Evolutionary conservation across 1,140 invertebrate species (phyloP).

Genomic region (Camponotus pennsylvanicus): DNA sequence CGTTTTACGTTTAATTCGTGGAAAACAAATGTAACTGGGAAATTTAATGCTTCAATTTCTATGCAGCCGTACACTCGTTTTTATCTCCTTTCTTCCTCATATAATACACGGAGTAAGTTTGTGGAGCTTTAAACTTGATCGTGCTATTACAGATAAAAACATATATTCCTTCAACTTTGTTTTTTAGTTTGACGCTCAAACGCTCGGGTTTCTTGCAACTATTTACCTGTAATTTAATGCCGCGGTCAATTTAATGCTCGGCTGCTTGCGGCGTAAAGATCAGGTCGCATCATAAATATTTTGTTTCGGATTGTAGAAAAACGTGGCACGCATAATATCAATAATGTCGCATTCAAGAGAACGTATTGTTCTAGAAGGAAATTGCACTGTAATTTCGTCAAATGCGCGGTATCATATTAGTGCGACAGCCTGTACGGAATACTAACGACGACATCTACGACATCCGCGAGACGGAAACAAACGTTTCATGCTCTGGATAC

Average conservation of each 20-base stretch:
- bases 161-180: not conserved
- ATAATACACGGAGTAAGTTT: not conserved
- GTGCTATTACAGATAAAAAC: constrained; percentile 20
- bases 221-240: constrained; percentile 28
- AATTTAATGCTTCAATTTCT: constrained; percentile 16
- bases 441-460: constrained; percentile 7
- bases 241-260: constrained; percentile 51
- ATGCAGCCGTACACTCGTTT: too few relatives aligned
- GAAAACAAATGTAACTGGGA: not conserved
- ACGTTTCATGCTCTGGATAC: constrained; percentile 56
- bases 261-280: constrained; percentile 34
- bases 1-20: not conserved
- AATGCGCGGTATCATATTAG: constrained; percentile 43
- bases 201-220: constrained; percentile 18
- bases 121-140: constrained; percentile 2
- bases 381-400: constrained; percentile 47
- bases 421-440: constrained; percentile 3
- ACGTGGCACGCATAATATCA: constrained; percentile 41
- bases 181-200: not conserved
- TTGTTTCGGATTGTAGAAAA: constrained; percentile 34
- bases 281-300: constrained; percentile 35
- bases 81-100: not conserved
- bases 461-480: constrained; percentile 44
- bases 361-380: constrained; percentile 49
- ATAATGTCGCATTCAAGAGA: constrained; percentile 37